Evolutionary conservation across 2,888 invertebrate genomes (phyloP).

Genomic region (Drosophila mettleri): DNA sequence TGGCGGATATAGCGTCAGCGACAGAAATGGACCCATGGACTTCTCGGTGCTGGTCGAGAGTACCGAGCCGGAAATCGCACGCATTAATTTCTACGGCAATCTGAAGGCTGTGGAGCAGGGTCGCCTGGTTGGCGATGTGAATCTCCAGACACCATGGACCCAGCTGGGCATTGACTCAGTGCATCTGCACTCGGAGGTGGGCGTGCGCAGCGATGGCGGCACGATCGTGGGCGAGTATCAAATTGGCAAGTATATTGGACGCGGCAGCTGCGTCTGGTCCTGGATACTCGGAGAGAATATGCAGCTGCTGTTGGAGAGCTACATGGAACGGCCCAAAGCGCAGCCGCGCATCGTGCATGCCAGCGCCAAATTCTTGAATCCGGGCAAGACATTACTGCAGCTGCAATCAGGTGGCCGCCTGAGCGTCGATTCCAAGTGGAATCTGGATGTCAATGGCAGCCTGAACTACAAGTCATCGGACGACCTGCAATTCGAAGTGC

Average conservation of each 20-base stretch:
- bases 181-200: conserved; percentile 74
- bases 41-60: conserved; percentile 83
- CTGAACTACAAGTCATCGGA: conserved; percentile 72
- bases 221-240: conserved; percentile 83
- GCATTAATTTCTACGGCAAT: conserved; percentile 81
- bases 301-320: conserved; percentile 85
- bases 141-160: conserved; percentile 83
- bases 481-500: conserved; percentile 85
- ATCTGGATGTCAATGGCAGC: conserved; percentile 86
- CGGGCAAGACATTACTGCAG: conserved; percentile 85
- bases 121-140: conserved; percentile 70
- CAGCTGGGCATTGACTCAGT: conserved; percentile 83
- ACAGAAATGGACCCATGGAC: conserved; percentile 85
- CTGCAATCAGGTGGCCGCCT: conserved; percentile 86
- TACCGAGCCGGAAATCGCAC: conserved; percentile 80
- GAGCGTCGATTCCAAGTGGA: conserved; percentile 87
- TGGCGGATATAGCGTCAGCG: conserved; percentile 83
- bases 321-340: conserved; percentile 83
- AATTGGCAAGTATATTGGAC: conserved; percentile 85
- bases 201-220: conserved; percentile 74
- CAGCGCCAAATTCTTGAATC: conserved; percentile 86
- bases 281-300: conserved; percentile 86
- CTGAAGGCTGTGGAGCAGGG: conserved; percentile 62
- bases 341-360: conserved; percentile 85
- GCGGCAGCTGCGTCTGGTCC: conserved; percentile 86